Evolutionary conservation across 2,113 vertebrate species (phyloP).

Genomic region (Thomomys bottae): DNA sequence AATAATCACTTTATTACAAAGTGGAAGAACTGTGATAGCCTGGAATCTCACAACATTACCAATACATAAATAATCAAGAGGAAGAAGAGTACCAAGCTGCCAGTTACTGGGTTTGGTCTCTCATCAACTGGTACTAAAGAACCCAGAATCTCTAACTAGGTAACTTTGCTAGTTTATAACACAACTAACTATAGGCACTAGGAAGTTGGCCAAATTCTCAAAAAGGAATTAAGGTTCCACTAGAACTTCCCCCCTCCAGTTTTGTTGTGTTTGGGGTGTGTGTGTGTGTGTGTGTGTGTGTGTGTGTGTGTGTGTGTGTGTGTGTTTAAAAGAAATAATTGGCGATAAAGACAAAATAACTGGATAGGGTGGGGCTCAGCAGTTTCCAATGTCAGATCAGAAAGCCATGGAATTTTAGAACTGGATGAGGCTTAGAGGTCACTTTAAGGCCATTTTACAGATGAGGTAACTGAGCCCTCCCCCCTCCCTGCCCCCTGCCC

Average conservation of each 20-base stretch:
- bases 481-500: not conserved
- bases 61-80: not conserved
- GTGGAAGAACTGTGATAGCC: slow-evolving; percentile 57
- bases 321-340: slow-evolving; percentile 63
- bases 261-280: no score
- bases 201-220: slow-evolving; percentile 60
- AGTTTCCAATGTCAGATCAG: slow-evolving; percentile 17
- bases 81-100: not conserved
- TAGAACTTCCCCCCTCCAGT: slow-evolving; percentile 13
- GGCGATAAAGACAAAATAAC: slow-evolving; percentile 59
- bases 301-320: no score
- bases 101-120: slow-evolving; percentile 5
- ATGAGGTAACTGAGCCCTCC: slow-evolving; percentile 44
- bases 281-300: no score
- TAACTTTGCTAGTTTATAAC: slow-evolving; percentile 41
- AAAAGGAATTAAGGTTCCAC: slow-evolving; percentile 52
- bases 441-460: slow-evolving; percentile 47
- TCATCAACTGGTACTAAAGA: not conserved
- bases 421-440: slow-evolving; percentile 21
- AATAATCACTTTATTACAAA: slow-evolving; percentile 69
- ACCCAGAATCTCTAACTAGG: slow-evolving; percentile 64
- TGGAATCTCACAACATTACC: slow-evolving; percentile 36
- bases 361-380: slow-evolving; percentile 17
- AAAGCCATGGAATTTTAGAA: slow-evolving; percentile 62
- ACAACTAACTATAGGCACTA: slow-evolving; percentile 61